Evolutionary conservation across 2,113 vertebrate genomes (phyloP).

Genomic region (Ophthalmolycus amberensis): DNA sequence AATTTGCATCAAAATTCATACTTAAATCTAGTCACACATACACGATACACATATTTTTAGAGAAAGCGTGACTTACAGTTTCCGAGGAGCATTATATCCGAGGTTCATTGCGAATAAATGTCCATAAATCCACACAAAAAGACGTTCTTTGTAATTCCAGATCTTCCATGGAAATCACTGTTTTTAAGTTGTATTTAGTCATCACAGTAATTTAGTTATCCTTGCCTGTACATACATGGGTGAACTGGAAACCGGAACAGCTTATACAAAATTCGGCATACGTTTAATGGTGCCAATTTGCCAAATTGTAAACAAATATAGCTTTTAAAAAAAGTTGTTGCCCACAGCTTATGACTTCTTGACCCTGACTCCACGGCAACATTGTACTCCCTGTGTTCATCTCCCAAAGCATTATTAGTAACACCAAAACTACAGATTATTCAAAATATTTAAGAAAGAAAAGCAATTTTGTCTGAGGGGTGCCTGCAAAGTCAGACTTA

Average conservation of each 20-base stretch:
- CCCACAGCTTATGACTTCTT: not conserved
- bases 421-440: not conserved
- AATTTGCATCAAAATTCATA: not conserved
- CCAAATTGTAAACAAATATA: not conserved
- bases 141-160: not conserved
- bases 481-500: not conserved
- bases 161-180: accelerated
- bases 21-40: not conserved
- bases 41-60: not conserved
- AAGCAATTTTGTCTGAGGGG: not conserved
- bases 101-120: not conserved
- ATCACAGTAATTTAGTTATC: not conserved
- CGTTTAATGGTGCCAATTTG: not conserved
- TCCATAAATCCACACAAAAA: not conserved
- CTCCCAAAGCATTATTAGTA: not conserved
- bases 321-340: not conserved
- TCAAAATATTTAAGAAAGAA: not conserved
- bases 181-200: not conserved
- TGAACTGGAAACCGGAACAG: not conserved
- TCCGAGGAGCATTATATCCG: too few relatives aligned
- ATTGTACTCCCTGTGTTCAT: not conserved
- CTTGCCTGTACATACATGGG: not conserved
- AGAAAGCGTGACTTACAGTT: not conserved
- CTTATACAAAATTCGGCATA: too few relatives aligned
- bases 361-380: not conserved